phyloP scores from a whole-genome alignment of 2,113 vertebrate species.

The Silurus glanis region DNA sequence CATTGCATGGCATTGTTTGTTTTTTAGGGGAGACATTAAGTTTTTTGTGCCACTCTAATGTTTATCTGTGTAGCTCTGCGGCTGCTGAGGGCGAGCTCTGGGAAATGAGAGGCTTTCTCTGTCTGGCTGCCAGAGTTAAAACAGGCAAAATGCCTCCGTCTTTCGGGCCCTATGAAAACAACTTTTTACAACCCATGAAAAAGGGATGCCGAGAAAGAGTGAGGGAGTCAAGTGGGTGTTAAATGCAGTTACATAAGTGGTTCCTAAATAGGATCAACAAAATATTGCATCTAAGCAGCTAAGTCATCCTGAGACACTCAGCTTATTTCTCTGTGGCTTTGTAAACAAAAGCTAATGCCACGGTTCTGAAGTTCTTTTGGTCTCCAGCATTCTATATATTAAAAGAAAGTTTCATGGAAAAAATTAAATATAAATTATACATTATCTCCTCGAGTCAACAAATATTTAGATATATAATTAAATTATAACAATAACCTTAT shows the following conservation, averaged over 20 bases:
- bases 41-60: conserved; percentile 42
- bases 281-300: conserved; percentile 40
- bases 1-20: conserved; percentile 35
- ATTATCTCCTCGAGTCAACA: background rate
- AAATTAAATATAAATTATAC: background rate
- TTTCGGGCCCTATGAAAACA: conserved; percentile 54
- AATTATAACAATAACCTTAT: no score
- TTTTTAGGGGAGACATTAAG: conserved; percentile 44
- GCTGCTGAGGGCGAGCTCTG: conserved; percentile 40
- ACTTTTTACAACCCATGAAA: conserved; percentile 53
- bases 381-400: background rate
- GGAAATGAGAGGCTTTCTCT: conserved; percentile 57
- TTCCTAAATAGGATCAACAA: conserved; percentile 43
- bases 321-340: background rate
- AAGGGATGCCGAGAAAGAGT: conserved; percentile 37
- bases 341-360: background rate
- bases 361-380: background rate
- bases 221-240: conserved; percentile 15
- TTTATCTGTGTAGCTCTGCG: conserved; percentile 55
- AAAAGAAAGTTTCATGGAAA: background rate
- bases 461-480: no score
- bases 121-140: conserved; percentile 55
- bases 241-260: conserved; percentile 41
- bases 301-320: conserved; percentile 21
- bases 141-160: conserved; percentile 46